Evolutionary conservation across 2,888 invertebrate species (phyloP), one percentile per base, ranked within the genome.

Genomic region (Zhuqinia jingwanae): DNA sequence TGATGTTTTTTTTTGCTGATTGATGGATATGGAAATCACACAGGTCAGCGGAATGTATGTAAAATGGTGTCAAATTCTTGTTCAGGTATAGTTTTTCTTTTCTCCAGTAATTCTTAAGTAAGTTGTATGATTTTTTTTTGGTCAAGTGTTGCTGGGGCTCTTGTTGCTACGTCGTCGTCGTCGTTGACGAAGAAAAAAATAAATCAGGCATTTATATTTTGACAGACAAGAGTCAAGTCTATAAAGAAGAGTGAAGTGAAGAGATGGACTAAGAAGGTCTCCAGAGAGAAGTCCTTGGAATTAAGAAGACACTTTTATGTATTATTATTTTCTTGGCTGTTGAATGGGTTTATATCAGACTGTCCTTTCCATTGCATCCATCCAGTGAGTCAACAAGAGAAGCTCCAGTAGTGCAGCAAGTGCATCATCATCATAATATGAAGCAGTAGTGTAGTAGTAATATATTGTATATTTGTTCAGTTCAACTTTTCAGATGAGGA

Each of bases 201-300:
- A 36, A 36, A 36, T 6, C 5, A 36, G 36, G 36, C 36, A 36
- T 8, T 68, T 53, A 30, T 36, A 20, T 68, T 68, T 17, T 45
- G 42, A 42, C 65, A 68, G 5, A 36, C 36, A 63, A 17, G 30
- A 70, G 47, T n/a, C n/a, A n/a, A 50, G 13, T 70, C 15, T 25
- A 70, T 15, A 8, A 36, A 36, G 5, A 25, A 70, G 25, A 15
- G 47, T 70, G 47, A 3, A 70, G 25, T 50, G 42, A 68, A n/a
- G n/a, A n/a, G n/a, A n/a, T n/a, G n/a, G n/a, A n/a, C n/a, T n/a
- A n/a, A 70, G 47, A 50, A 50, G 50, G 70, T 47, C 45, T 70
- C 70, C 70, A 65, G 36, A 68, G 36, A 68, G 45, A 47, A 45
- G 70, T 70, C 70, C 70, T 70, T 70, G 15, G 8, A 13, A 45